A percentile compares a stretch with the other conserved stretches of the same genome.
Evolutionary conservation across 2,113 vertebrate species (phyloP).

Genomic region (Phaethornis superciliosus): DNA sequence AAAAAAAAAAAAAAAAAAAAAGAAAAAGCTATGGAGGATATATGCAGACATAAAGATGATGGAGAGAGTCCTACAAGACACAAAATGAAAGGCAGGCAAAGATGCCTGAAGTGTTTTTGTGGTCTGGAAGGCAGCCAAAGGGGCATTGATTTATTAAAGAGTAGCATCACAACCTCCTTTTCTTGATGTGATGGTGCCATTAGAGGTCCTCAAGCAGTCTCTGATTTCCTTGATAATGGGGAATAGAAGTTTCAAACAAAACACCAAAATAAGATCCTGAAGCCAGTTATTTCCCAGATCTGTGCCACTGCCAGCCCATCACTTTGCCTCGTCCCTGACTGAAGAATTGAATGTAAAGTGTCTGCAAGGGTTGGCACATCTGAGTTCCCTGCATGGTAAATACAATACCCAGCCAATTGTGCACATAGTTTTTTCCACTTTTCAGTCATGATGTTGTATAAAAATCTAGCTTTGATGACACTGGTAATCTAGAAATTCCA

Average conservation of each 20-base stretch:
- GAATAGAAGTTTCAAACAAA: not conserved
- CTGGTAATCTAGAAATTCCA: not conserved
- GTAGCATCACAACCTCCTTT: slow-evolving; percentile 16
- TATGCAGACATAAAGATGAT: slow-evolving; percentile 43
- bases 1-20: not conserved
- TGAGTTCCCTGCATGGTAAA: not conserved
- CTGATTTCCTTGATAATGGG: slow-evolving; percentile 18
- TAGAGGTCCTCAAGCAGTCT: slow-evolving; percentile 7
- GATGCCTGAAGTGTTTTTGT: slow-evolving; percentile 43
- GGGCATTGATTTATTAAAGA: slow-evolving; percentile 55
- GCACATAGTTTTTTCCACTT: not conserved
- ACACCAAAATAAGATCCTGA: not conserved
- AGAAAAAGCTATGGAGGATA: not conserved
- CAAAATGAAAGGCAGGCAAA: slow-evolving; percentile 33
- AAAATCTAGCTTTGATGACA: not conserved
- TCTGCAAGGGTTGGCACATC: not conserved
- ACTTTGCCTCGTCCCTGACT: rapidly evolving
- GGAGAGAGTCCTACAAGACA: slow-evolving; percentile 26
- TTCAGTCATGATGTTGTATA: rapidly evolving
- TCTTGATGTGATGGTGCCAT: not conserved
- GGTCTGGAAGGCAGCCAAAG: slow-evolving; percentile 60
- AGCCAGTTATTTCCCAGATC: not conserved
- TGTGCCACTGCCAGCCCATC: not conserved
- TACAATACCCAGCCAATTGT: not conserved
- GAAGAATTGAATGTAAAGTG: not conserved